Evolutionary conservation across 2,888 invertebrate species (phyloP).

Genomic region (Ennomos quercinarius): DNA sequence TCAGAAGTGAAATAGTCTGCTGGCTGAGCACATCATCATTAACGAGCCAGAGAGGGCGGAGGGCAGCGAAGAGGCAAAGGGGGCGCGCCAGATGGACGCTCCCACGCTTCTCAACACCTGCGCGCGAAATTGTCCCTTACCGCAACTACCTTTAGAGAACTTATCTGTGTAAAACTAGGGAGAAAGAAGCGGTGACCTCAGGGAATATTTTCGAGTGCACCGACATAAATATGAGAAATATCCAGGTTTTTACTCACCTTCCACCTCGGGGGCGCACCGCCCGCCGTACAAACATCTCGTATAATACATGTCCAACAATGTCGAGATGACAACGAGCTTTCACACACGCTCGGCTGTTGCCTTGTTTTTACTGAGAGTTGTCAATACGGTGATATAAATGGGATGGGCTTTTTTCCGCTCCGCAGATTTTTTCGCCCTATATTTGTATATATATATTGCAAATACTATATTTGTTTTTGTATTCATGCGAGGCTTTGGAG

Average conservation of each 20-base stretch:
- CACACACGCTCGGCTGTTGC: slow-evolving; percentile 48
- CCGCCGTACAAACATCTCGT: slow-evolving; percentile 67
- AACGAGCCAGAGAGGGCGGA: slow-evolving; percentile 88
- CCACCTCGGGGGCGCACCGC: slow-evolving; percentile 50
- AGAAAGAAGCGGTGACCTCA: slow-evolving; percentile 63
- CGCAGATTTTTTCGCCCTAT: slow-evolving; percentile 4
- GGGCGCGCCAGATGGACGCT: slow-evolving; percentile 85
- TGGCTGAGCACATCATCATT: slow-evolving; percentile 92
- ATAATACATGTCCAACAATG: slow-evolving; percentile 76
- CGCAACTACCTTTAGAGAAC: slow-evolving; percentile 61
- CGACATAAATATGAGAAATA: slow-evolving; percentile 84
- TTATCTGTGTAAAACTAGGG: slow-evolving; percentile 61
- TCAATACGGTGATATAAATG: slow-evolving; percentile 41
- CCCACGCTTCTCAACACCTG: slow-evolving; percentile 82
- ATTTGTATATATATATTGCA: too few relatives aligned
- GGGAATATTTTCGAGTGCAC: slow-evolving; percentile 82
- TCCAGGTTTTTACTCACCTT: slow-evolving; percentile 80
- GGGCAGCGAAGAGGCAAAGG: slow-evolving; percentile 86
- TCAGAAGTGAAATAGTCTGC: slow-evolving; percentile 90
- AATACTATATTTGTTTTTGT: slow-evolving; percentile 5
- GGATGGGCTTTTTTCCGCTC: slow-evolving; percentile 17
- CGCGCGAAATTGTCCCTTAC: slow-evolving; percentile 77
- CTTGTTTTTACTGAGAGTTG: slow-evolving; percentile 49
- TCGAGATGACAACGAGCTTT: slow-evolving; percentile 69
- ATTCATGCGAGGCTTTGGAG: too few relatives aligned